Conservation (phyloP, 2,113 vertebrate species). For the Platichthys flesus region DNA sequence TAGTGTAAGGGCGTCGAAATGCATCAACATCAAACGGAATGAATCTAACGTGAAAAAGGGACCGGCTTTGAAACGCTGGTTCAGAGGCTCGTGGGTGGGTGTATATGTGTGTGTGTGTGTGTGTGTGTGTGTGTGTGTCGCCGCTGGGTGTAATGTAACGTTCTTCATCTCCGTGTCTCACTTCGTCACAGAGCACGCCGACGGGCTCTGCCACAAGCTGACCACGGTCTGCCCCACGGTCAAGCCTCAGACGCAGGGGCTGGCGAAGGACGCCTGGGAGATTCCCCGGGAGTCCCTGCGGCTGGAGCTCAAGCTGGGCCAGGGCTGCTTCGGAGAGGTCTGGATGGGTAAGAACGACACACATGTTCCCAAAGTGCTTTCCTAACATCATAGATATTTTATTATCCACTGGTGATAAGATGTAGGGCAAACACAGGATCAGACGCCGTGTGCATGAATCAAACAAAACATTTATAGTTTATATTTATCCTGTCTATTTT, state of each 20-base stretch:
- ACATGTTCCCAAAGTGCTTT: background rate
- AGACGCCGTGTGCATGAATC: background rate
- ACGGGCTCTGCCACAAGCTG: conserved; percentile 96
- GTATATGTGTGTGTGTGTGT: background rate
- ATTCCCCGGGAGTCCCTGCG: conserved; percentile 96
- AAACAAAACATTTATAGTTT: conserved; percentile 5
- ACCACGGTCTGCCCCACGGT: conserved; percentile 97
- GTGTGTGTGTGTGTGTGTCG: background rate
- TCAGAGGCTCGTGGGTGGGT: conserved; percentile 8
- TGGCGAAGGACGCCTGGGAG: conserved; percentile 99
- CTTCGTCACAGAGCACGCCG: conserved; percentile 88
- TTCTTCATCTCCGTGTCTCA: conserved; percentile 20
- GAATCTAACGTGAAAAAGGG: conserved; percentile 42
- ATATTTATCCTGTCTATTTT: conserved; percentile 52
- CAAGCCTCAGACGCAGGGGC: conserved; percentile 98
- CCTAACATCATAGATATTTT: background rate
- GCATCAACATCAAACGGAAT: conserved; percentile 40
- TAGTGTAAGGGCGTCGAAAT: conserved; percentile 32
- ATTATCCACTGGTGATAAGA: background rate
- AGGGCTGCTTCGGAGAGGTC: conserved; percentile 98
- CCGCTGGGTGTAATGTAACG: conserved; percentile 14
- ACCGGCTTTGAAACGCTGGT: conserved; percentile 16
- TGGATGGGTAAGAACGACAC: conserved; percentile 93
- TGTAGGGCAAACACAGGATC: background rate
- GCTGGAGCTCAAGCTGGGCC: conserved; percentile 95